Evolutionary conservation across 2,113 vertebrate genomes (phyloP).

Genomic region (Macquaria australasica): DNA sequence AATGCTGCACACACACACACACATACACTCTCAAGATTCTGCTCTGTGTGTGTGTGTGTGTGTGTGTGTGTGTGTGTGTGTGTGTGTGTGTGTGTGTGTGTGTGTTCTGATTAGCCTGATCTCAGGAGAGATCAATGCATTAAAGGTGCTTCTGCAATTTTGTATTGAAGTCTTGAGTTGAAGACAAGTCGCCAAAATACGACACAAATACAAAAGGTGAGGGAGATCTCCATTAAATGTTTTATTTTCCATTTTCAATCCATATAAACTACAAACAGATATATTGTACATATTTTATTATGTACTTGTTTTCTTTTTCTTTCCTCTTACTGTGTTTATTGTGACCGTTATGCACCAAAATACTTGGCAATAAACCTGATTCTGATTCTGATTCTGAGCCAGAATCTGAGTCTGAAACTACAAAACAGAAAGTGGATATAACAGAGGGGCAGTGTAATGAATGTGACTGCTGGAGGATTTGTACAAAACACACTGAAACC

Average conservation of each 20-base stretch:
- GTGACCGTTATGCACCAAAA: too few relatives aligned
- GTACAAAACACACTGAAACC: background rate
- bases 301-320: too few relatives aligned
- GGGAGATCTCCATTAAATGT: background rate
- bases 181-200: too few relatives aligned
- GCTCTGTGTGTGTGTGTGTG: too few relatives aligned
- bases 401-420: background rate
- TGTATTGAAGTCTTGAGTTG: too few relatives aligned
- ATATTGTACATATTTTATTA: too few relatives aligned
- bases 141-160: background rate
- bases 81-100: background rate
- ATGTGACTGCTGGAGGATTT: too few relatives aligned
- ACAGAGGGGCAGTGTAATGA: too few relatives aligned
- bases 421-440: too few relatives aligned
- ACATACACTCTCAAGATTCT: background rate
- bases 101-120: background rate
- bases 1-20: constrained; percentile 33
- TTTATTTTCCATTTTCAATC: too few relatives aligned
- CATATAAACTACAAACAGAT: background rate
- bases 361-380: background rate
- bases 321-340: too few relatives aligned
- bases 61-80: background rate
- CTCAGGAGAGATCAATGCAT: background rate
- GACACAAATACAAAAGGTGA: background rate
- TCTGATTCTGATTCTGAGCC: background rate